These are phyloP conservation scores for Epistrophe grossulariae DNA, from an alignment of 2,888 invertebrate genomes.

Conservation along the genomic window DNA sequence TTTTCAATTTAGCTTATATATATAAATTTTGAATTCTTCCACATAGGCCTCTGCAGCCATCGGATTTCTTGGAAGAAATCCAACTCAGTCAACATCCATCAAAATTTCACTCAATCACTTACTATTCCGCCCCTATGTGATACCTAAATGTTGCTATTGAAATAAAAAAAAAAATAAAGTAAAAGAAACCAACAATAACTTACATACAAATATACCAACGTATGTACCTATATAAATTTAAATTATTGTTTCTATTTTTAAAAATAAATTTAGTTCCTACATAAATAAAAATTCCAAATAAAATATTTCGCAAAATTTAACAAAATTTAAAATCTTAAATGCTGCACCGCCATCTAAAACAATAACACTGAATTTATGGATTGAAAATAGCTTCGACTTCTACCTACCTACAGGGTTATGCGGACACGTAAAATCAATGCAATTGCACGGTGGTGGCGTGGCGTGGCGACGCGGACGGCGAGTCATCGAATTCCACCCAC, in stretches of 20 bases:
- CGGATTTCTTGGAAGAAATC: constrained; percentile 54
- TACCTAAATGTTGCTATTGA: constrained; percentile 23
- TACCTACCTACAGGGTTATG: neutral
- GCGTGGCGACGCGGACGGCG: neutral
- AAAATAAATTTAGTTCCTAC: too few species aligned
- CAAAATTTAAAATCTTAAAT: constrained; percentile 25
- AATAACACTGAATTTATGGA: constrained; percentile 31
- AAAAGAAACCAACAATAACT: neutral
- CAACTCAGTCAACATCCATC: constrained; percentile 60
- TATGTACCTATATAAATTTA: too few species aligned
- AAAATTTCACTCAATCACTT: constrained; percentile 56
- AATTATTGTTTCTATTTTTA: too few species aligned
- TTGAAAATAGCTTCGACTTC: neutral
- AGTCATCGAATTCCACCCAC: constrained; percentile 8
- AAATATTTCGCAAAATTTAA: constrained; percentile 13
- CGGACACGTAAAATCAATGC: constrained; percentile 61
- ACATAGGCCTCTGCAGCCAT: neutral
- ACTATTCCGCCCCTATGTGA: constrained; percentile 2
- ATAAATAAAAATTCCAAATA: neutral
- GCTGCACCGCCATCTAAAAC: neutral
- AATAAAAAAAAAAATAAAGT: constrained; percentile 28
- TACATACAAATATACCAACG: too few species aligned
- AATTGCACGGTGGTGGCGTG: constrained; percentile 34
- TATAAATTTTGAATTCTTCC: constrained; percentile 2
- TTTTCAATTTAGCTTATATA: neutral